phyloP scores from a whole-genome alignment of 2,797 vertebrate genomes.

The Brachyalestes nurse region DNA sequence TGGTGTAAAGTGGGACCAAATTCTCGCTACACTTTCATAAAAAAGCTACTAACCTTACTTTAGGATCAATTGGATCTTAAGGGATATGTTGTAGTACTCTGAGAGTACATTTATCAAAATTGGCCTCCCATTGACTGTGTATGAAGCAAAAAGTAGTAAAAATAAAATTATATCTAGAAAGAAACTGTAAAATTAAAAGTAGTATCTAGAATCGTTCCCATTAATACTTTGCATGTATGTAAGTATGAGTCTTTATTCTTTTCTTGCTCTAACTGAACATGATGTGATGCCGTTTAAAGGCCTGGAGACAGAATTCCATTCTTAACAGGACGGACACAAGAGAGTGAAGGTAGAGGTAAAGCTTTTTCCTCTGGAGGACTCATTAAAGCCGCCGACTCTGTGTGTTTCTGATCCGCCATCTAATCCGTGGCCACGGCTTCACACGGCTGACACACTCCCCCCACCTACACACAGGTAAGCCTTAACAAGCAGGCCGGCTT shows the following conservation, averaged over 20 bases:
- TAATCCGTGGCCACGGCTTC: conserved; percentile 34
- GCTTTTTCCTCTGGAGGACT: conserved; percentile 78
- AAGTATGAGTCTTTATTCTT: background rate
- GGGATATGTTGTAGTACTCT: too few species aligned
- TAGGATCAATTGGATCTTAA: too few species aligned
- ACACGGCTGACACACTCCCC: background rate
- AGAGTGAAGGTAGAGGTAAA: background rate
- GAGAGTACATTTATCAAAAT: too few species aligned
- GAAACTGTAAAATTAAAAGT: too few species aligned
- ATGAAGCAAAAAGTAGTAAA: too few species aligned
- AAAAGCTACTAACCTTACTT: too few species aligned
- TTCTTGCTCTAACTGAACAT: background rate
- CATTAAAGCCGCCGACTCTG: conserved; percentile 74
- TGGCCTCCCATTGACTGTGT: too few species aligned
- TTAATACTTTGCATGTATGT: background rate
- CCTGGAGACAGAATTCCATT: background rate
- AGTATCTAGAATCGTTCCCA: background rate
- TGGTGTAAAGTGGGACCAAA: too few species aligned
- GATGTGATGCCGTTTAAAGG: background rate
- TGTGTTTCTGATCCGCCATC: conserved; percentile 66
- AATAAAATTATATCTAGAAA: too few species aligned
- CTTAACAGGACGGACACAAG: background rate
- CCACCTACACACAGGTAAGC: conserved; percentile 45
- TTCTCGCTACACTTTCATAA: too few species aligned
- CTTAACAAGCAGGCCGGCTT: conserved; percentile 33